Base-by-base conservation (phyloP, 1,140 invertebrate species). In the Ostrea edulis region DNA sequence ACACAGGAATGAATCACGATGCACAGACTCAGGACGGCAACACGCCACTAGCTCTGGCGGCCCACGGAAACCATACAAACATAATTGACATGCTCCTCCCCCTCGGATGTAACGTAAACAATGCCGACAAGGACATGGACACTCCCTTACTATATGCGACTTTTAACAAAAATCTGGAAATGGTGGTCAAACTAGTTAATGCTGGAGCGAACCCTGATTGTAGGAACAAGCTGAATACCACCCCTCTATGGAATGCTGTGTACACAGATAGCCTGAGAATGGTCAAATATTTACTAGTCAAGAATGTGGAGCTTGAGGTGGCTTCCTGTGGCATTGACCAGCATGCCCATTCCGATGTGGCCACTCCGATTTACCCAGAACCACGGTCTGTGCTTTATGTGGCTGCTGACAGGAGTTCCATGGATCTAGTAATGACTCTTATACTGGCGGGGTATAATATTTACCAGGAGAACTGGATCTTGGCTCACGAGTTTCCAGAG, bases 241-340 rank as follows among this genome's bases (percentile, higher is more conserved):
- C 93, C 0, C 93, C 93, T 9, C 85, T 94, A 54, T 94, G 93
- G 93, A 93, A 94, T 90, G 93, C 93, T 25, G 92, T 92, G 8
- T 92, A 92, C 29, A 90, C 86, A 68, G 87, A 87, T 0, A 55
- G 91, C 22, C 89, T 88, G 52, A 89, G 90, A 20, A 83, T 91
- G 8, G 90, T 94, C 1, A 92, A 91, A 83, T 25, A 92, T 9
- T 89, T 94, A 22, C 53, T 94, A 0, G 87, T 88, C 52, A 81
- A 89, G 44, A 93, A 94, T 91, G 93, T 93, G 8, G 85, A 86
- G 25, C 58, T 94, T 86, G 92, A 93, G 35, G 86, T 90, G 0
- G 0, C 52, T 20, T 91, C 90, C 53, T 65, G 87, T n/a, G 93
- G 93, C 20, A 92, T 92, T 12, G 86, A 92, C 53, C 93, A 94